Evolutionary conservation across 2,113 vertebrate species (phyloP), one percentile per base, ranked within the genome.

Genomic region (Cyprinodon brontotheroides): DNA sequence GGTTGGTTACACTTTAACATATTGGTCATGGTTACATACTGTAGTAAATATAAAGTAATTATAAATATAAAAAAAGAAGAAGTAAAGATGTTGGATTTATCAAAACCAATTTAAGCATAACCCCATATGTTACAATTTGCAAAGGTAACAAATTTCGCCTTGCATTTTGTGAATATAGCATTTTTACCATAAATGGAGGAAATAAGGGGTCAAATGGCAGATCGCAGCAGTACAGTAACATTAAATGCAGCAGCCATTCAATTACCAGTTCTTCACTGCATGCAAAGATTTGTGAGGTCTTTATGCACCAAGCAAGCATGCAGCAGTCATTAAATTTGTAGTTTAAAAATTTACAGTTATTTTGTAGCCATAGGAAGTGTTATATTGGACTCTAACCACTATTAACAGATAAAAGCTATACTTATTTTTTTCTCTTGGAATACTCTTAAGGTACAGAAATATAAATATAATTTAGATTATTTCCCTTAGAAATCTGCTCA

Each of bases 221-320:
- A 79, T 79, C 71, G 81, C 69, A 87, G 29, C 57, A 65, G 39
- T 70, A 45, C 57, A 65, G 39, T 70, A 45, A 4, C 74, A 43
- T 76, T 22, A 69, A 80, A 79, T 88, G 67, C 41, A 57, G 37
- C 61, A 68, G 37, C 43, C 85, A 84, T 90, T 89, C 86, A 83
- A 68, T 78, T 89, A 83, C 87, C 84, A 77, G 74, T 82, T 48
- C 76, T 68, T 29, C 22, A 74, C 61, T 41, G 17, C 92, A 93
- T 93, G 92, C 92, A 89, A 64, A 74, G 15, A 78, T 38, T 85
- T 64, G 67, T 63, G 37, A 76, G 61, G 22, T 66, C 66, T 87
- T 9, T 90, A 79, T 88, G 86, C 79, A 87, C 78, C 86, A 88
- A 82, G 85, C 89, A 87, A 67, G 59, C 92, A 91, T 92, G 91